Evolutionary conservation across 2,888 invertebrate species (phyloP).

Genomic region (Nomada fabriciana): DNA sequence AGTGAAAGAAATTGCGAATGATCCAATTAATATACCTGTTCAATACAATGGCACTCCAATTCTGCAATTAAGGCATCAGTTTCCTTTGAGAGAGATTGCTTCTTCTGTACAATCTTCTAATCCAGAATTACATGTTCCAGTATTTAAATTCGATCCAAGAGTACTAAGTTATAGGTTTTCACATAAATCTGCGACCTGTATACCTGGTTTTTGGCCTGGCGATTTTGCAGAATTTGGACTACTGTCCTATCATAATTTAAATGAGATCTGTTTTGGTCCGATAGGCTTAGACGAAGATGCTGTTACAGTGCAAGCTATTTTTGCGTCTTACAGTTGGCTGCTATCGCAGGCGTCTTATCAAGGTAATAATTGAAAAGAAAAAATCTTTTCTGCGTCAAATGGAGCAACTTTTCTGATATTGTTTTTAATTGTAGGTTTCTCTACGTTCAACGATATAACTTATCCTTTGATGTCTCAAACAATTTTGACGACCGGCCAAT

Average conservation of each 20-base stretch:
- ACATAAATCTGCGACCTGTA: constrained; percentile 89
- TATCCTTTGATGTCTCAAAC: constrained; percentile 96
- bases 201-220: constrained; percentile 95
- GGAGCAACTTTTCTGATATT: not conserved
- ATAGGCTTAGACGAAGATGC: constrained; percentile 86
- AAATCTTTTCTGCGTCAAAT: not conserved
- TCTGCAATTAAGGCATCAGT: constrained; percentile 88
- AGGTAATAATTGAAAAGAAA: constrained; percentile 83
- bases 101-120: constrained; percentile 86
- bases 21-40: constrained; percentile 88
- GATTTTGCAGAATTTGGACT: constrained; percentile 91
- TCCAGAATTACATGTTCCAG: constrained; percentile 86
- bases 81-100: constrained; percentile 89
- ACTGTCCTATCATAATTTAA: constrained; percentile 90
- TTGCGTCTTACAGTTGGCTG: constrained; percentile 92
- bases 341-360: constrained; percentile 92
- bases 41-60: constrained; percentile 90
- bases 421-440: constrained; percentile 87
- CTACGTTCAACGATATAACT: constrained; percentile 94
- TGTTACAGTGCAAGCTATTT: constrained; percentile 90
- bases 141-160: constrained; percentile 87
- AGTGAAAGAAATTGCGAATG: constrained; percentile 84
- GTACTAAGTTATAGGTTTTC: constrained; percentile 86
- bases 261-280: constrained; percentile 85
- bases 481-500: constrained; percentile 94